These are phyloP conservation scores for Ostrea edulis DNA, from an alignment of 1,140 invertebrate genomes.

Conservation along the genomic window DNA sequence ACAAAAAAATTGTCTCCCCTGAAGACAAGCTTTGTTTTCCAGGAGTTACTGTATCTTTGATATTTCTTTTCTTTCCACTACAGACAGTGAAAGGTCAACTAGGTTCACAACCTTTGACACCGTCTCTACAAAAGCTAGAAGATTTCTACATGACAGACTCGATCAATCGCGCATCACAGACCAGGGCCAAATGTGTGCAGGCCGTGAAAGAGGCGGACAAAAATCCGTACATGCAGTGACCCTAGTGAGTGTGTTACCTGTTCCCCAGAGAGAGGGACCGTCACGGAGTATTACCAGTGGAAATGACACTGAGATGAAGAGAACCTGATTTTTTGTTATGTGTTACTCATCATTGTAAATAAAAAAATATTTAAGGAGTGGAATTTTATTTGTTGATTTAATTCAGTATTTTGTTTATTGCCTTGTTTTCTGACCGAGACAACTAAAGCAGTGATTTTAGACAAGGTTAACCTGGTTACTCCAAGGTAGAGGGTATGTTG, in stretches of 20 bases:
- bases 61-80: constrained; percentile 59
- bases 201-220: constrained; percentile 81
- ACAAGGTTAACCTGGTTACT: too few species aligned
- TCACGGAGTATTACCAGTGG: background rate
- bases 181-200: constrained; percentile 99
- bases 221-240: constrained; percentile 15
- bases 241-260: too few species aligned
- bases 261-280: background rate
- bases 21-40: too few species aligned
- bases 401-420: too few species aligned
- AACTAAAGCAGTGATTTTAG: too few species aligned
- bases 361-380: background rate
- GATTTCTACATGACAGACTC: constrained; percentile 99
- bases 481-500: too few species aligned
- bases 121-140: constrained; percentile 89
- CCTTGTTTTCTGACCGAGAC: too few species aligned
- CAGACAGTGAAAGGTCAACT: constrained; percentile 83
- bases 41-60: too few species aligned
- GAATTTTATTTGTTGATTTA: background rate
- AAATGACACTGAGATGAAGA: constrained; percentile 2
- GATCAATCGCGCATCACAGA: constrained; percentile 96
- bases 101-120: constrained; percentile 85
- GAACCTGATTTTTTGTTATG: constrained; percentile 14
- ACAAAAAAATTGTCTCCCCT: too few species aligned
- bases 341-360: constrained; percentile 2